Percentiles rank a stretch among this genome's conserved stretches.
phyloP scores from a whole-genome alignment of 2,113 vertebrate species.

The Isurus oxyrinchus region DNA sequence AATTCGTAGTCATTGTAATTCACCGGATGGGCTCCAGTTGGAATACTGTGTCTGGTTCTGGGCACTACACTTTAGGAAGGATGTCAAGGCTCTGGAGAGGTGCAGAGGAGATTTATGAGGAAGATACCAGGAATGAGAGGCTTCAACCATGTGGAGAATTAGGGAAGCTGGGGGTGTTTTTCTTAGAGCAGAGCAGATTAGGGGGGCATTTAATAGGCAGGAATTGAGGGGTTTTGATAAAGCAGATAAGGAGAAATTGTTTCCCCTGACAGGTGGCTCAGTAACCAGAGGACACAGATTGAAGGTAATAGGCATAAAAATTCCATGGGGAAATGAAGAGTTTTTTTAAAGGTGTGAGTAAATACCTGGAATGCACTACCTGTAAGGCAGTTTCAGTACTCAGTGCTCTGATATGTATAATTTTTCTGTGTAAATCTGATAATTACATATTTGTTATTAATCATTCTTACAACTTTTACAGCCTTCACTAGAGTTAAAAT shows the following conservation, averaged over 20 bases:
- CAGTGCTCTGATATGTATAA: background rate
- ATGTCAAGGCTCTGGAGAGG: background rate
- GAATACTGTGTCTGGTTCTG: background rate
- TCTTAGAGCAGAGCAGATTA: background rate
- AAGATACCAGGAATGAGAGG: background rate
- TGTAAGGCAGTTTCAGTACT: background rate
- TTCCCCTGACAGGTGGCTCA: background rate
- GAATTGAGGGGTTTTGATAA: background rate
- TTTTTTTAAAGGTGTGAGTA: background rate
- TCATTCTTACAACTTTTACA: background rate
- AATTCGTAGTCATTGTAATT: background rate
- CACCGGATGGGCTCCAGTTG: too few species aligned
- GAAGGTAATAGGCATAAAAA: background rate
- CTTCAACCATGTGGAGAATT: background rate
- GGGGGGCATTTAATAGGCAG: background rate
- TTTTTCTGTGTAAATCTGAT: background rate
- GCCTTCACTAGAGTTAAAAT: background rate
- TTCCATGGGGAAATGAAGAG: background rate
- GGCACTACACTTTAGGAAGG: background rate
- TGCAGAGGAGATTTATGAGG: background rate
- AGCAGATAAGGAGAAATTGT: background rate
- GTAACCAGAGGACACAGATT: background rate
- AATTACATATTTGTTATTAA: conserved; percentile 28
- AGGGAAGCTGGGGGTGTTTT: background rate
- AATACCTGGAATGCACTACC: background rate